Base-by-base conservation (phyloP, 2,113 vertebrate species). In the Hippopotamus amphibius region DNA sequence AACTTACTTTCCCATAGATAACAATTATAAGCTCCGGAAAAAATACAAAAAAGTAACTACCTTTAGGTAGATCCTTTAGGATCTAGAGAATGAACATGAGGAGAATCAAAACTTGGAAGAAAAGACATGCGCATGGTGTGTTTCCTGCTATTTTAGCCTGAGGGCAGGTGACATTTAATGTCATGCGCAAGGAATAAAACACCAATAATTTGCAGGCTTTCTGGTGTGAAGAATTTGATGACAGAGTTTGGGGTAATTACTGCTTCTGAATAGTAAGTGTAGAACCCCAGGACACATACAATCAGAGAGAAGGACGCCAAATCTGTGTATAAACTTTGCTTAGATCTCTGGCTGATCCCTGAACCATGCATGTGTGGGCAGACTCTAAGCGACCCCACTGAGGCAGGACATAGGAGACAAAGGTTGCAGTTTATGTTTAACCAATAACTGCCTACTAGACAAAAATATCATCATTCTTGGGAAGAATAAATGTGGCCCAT, bases 391-490 rank as follows among this genome's bases (percentile, higher is more conserved):
- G 83, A 43, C 15, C 48, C 28, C 46, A 19, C 61, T 43, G 71
- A 91, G 21, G 63, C n/a, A 90, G 11, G 46, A 74, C 11, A 71
- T 69, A 68, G 12, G 12, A 91, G 30, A 79, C 33, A 79, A 71
- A 30, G 33, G 41, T 88, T 88, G 8, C 15, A 55, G 50, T 82
- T 72, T 77, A 77, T 68, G 12, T 41, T 1, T 59, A 83, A 43
- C 19, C 6, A 89, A 37, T 61, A 68, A 76, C n/a, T 72, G 24
- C 65, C 46, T 77, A 41, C 17, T 77, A 26, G 92, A 71, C 28
- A 81, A 85, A 82, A 95, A 43, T 50, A 57, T 22, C 15, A 77
- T 9, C 21, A 46, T 24, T 94, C 12, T 83, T 95, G 80, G 41
- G 26, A 94, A 37, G 46, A 95, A 89, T 53, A 59, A 95, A 82